Base-by-base conservation (phyloP, 2,113 vertebrate genomes). In the Eolophus roseicapilla region DNA sequence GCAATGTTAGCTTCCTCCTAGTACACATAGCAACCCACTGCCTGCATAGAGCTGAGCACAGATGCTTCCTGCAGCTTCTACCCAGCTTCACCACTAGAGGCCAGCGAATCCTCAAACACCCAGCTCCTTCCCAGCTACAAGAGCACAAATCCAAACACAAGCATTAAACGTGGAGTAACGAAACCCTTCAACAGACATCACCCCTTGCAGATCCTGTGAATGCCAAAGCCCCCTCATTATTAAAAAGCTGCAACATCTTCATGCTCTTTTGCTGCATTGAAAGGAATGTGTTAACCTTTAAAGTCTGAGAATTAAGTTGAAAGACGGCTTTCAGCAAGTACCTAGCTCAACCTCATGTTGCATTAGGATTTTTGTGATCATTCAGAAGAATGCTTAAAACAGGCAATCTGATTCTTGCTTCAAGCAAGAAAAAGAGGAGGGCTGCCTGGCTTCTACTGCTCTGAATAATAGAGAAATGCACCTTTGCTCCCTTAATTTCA, bases 81-180 rank as follows among this genome's bases (percentile, higher is more conserved):
- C 80, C 47, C 60, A 63, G 74, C 49, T 43, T 87, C 84, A 74
- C 98, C 98, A 95, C 97, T 97, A 98, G 98, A 97, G 95, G 97
- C 92, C 97, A 97, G 94, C 83, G 96, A 94, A 96, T 92, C 90
- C 96, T 96, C 95, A 92, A 57, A 52, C 94, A 97, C n/a, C n/a
- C 21, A 43, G 37, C 82, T 35, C 47, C 60, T 33, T 44, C 28
- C 79, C 53, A 53, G 35, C 41, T 8, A 49, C 43, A 25, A n/a
- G 27, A 79, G 44, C 1, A 10, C 10, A 37, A 53, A 12, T 27
- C 46, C 57, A 15, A 69, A 31, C 3, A 1, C 33, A 23, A 37
- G 46, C 6, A 1, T 4, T 18, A 15, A 14, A 12, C 6, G 3
- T 0, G 28, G 17, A 60, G 35, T 8, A 8, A 39, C 3, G 29